A percentile compares a stretch with the other conserved stretches of the same genome.
These are phyloP conservation scores for Lasioglossum lativentre DNA, from an alignment of 2,888 invertebrate species.

Conservation along the genomic window DNA sequence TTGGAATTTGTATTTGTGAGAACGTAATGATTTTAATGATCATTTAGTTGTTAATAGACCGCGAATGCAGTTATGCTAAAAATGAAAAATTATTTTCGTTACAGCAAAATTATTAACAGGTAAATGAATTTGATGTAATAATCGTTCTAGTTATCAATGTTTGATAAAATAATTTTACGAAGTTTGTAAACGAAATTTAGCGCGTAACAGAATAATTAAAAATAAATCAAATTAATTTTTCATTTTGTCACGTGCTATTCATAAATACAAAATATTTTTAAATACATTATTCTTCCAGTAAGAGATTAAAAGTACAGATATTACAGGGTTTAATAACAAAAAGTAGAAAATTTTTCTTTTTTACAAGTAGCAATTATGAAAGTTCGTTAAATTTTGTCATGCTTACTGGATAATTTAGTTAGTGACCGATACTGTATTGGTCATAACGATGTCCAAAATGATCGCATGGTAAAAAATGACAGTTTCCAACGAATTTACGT, in stretches of 20 bases:
- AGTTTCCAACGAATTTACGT: background rate
- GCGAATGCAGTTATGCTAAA: background rate
- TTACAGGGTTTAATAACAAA: background rate
- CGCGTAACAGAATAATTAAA: background rate
- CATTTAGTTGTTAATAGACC: too few species aligned
- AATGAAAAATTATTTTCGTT: background rate
- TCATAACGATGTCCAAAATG: background rate
- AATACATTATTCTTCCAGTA: background rate
- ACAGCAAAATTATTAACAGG: background rate
- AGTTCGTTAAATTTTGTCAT: background rate
- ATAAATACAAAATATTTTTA: background rate
- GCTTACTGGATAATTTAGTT: background rate
- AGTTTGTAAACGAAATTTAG: background rate
- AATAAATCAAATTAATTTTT: background rate
- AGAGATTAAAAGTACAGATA: background rate
- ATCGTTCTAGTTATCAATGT: background rate
- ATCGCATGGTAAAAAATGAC: background rate
- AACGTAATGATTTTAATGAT: background rate
- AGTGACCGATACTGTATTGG: background rate
- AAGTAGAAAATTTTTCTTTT: background rate
- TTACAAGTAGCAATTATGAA: background rate
- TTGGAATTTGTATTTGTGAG: too few species aligned
- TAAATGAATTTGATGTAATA: background rate
- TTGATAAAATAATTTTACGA: background rate
- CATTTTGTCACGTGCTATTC: background rate